Evolutionary conservation across 2,888 invertebrate genomes (phyloP).

Genomic region (Xestia sexstrigata): DNA sequence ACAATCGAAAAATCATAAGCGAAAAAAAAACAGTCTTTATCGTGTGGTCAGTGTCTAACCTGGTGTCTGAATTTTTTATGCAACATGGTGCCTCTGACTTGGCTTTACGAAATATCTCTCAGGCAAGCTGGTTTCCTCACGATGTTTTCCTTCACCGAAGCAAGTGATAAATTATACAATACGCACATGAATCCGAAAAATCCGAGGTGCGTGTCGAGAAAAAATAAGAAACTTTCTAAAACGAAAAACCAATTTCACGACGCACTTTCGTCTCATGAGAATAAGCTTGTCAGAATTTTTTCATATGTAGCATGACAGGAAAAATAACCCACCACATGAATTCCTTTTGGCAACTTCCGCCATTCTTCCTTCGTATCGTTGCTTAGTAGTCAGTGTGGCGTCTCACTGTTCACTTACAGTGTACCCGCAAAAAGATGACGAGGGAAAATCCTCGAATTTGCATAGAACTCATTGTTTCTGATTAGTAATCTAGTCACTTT

Average conservation of each 20-base stretch:
- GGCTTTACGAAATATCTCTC: too few species aligned
- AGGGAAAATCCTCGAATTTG: constrained; percentile 41
- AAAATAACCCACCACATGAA: not conserved
- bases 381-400: constrained; percentile 28
- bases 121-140: too few species aligned
- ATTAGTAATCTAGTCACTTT: constrained; percentile 10
- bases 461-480: constrained; percentile 35
- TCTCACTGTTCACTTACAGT: not conserved
- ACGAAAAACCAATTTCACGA: not conserved
- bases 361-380: not conserved
- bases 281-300: not conserved
- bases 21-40: too few species aligned
- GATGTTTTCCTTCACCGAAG: too few species aligned
- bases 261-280: not conserved
- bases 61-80: too few species aligned
- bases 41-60: too few species aligned
- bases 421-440: constrained; percentile 13
- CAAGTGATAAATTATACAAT: too few species aligned
- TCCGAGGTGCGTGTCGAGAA: too few species aligned
- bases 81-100: too few species aligned
- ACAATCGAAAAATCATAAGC: not conserved
- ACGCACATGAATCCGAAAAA: too few species aligned
- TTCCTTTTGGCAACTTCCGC: constrained; percentile 13
- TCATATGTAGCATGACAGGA: not conserved
- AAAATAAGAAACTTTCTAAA: too few species aligned